Conservation (phyloP, 2,888 invertebrate species). For the Chrysopilus asiliformis region DNA sequence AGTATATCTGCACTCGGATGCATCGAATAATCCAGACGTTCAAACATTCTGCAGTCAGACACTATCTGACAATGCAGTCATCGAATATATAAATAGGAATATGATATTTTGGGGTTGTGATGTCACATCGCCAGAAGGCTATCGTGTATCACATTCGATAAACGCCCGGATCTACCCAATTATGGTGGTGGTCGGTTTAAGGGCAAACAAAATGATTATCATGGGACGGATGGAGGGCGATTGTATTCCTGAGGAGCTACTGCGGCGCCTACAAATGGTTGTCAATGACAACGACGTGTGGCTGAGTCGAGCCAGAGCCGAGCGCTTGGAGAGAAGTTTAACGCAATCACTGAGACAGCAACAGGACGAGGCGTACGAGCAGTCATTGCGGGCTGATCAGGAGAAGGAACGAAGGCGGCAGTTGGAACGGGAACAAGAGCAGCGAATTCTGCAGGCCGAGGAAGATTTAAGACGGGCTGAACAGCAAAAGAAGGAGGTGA, state of each 20-base stretch:
- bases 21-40: constrained; percentile 32
- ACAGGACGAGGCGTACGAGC: constrained; percentile 89
- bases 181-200: constrained; percentile 76
- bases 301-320: constrained; percentile 73
- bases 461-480: constrained; percentile 39
- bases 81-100: constrained; percentile 67
- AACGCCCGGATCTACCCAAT: constrained; percentile 74
- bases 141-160: constrained; percentile 79
- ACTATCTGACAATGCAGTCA: constrained; percentile 55
- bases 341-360: constrained; percentile 77
- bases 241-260: constrained; percentile 55
- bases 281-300: constrained; percentile 79
- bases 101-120: constrained; percentile 92
- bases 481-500: constrained; percentile 38
- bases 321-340: constrained; percentile 68
- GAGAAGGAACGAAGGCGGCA: constrained; percentile 74
- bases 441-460: constrained; percentile 38
- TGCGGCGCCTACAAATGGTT: constrained; percentile 58
- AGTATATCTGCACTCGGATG: constrained; percentile 86
- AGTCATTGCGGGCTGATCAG: constrained; percentile 83
- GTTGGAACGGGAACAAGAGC: constrained; percentile 43
- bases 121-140: constrained; percentile 78
- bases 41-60: constrained; percentile 45
- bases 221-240: constrained; percentile 83
- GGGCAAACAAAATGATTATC: constrained; percentile 86